Evolutionary conservation across 2,888 invertebrate species (phyloP), one percentile per base, ranked within the genome.

Genomic region (Callyntrura guangdongensis): DNA sequence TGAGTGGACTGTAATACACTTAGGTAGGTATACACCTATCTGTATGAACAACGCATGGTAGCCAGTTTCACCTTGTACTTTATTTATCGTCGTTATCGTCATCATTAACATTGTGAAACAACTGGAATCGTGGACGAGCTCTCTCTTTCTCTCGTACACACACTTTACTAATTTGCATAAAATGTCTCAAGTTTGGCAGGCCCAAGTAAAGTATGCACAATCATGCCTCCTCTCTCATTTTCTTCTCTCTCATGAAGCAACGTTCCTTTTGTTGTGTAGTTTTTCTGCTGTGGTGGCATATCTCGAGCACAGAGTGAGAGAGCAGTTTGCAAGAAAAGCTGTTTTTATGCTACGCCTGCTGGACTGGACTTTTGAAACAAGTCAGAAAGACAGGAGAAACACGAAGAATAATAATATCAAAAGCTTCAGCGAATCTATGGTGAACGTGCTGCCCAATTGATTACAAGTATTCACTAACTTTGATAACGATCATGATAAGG

Each of bases 131-230:
- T 47, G 49, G 74, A 20, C 45, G 47, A 22, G 20, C 20, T n/a
- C n/a, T n/a, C n/a, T n/a, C n/a, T n/a, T n/a, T n/a, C n/a, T n/a
- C n/a, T n/a, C n/a, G n/a, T n/a, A n/a, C n/a, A n/a, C n/a, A n/a
- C n/a, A n/a, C n/a, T n/a, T n/a, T n/a, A n/a, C n/a, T 47, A 64
- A 83, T 83, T 83, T 83, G 64, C 82, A 83, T 83, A 83, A 64
- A 64, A 83, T 56, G 64, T 64, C 22, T 79, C 12, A 79, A 14
- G 56, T 47, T 74, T 74, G 74, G 74, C 74, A 74, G 45, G 47
- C 20, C 45, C 20, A 6, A 47, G 17, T 11, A 20, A 11, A 6
- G 3, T 20, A 45, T 47, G 74, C 74, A 20, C 45, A 17, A 45
- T 8, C 45, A 49, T 74, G 47, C 20, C 17, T 49, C n/a, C 74